Evolutionary conservation across 2,113 vertebrate genomes (phyloP), one percentile per base, ranked within the genome.

Genomic region (Cacatua alba): DNA sequence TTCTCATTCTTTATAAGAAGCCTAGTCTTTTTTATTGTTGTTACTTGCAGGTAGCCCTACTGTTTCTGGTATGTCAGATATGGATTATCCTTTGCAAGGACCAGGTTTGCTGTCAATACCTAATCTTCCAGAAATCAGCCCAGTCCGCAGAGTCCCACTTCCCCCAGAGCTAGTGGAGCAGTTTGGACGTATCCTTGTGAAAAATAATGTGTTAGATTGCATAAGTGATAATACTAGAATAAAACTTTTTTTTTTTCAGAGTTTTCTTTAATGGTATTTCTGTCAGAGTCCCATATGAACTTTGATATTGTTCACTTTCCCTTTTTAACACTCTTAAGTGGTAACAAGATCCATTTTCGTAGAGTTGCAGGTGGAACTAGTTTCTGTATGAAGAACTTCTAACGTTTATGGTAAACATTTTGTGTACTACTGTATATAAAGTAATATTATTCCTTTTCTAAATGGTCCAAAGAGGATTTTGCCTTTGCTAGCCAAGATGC

Each of bases 11-110:
- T 60, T 49, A 1, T 46, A 35, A 10, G 20, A 82, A 26, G 3
- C 25, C 24, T 82, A 13, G 37, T 41, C 2, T 33, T 57, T 33
- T 76, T 63, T 77, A 33, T 21, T 92, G 25, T 81, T 97, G 51
- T 67, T 65, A 39, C 33, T 96, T 97, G 26, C 83, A 99, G 99
- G 98, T 94, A 99, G 98, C 95, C 99, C 99, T 4, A 99, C 99
- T 6, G 97, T 99, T 51, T 99, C 99, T 64, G 99, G 99, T 18
- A 98, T 99, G 97, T 99, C 99, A 3, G 99, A 99, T 95, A 99
- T 99, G 99, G 99, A 99, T 98, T 99, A 99, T 93, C 99, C 99
- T 51, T 98, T 99, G 17, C 99, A 99, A 97, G 99, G 99, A 46
- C 99, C 99, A 3, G 99, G 99, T 53, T 97, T 99, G 75, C 96